Conservation (phyloP, 2,888 invertebrate genomes). For the Oligia latruncula region DNA sequence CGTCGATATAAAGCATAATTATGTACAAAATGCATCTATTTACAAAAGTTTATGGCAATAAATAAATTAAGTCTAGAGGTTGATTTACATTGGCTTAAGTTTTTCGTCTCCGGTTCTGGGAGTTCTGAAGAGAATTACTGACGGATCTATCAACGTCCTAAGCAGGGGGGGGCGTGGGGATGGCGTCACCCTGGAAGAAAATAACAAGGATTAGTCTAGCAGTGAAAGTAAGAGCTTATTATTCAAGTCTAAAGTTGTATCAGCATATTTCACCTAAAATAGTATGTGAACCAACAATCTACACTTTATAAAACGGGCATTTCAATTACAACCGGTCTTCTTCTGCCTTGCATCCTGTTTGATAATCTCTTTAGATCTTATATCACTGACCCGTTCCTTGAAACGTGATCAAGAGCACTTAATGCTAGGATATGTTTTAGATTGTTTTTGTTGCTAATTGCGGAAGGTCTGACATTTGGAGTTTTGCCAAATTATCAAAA, state of each 20-base stretch:
- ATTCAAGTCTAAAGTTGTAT: neutral
- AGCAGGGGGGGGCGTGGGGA: constrained; percentile 87
- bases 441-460: constrained; percentile 12
- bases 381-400: constrained; percentile 2
- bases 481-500: constrained; percentile 11
- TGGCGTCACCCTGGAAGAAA: constrained; percentile 79
- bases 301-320: constrained; percentile 16
- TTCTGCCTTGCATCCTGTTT: neutral
- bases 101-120: neutral
- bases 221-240: neutral
- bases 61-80: constrained; percentile 11
- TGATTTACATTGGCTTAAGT: constrained; percentile 16
- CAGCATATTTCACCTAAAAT: constrained; percentile 14
- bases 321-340: constrained; percentile 15
- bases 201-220: constrained; percentile 23
- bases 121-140: neutral
- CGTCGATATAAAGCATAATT: constrained; percentile 29
- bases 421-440: neutral
- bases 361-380: constrained; percentile 8
- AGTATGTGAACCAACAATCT: neutral
- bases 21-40: constrained; percentile 36
- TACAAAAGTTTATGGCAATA: constrained; percentile 25
- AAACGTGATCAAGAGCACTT: constrained; percentile 6
- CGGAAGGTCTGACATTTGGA: constrained; percentile 21
- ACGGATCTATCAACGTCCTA: rapidly evolving